Evolutionary conservation across 2,888 invertebrate species (phyloP).

Genomic region (Bhutanitis thaidina): DNA sequence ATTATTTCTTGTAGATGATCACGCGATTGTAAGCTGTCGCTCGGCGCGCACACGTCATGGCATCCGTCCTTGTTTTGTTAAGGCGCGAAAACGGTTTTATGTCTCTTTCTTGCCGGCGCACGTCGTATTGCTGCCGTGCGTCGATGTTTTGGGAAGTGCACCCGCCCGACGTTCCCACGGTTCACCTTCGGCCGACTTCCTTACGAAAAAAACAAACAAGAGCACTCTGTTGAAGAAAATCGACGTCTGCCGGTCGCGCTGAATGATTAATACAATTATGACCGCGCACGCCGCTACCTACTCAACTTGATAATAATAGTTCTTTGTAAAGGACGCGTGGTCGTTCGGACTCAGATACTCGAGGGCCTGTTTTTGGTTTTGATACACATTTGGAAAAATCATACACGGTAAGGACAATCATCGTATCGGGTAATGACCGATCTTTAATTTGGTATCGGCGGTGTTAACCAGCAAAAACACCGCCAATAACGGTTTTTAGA

Average conservation of each 20-base stretch:
- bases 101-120: slow-evolving; percentile 61
- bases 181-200: slow-evolving; percentile 78
- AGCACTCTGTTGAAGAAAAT: slow-evolving; percentile 79
- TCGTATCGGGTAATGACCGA: slow-evolving; percentile 5
- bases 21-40: slow-evolving; percentile 79
- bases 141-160: slow-evolving; percentile 81
- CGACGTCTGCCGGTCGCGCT: slow-evolving; percentile 78
- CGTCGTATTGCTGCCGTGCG: slow-evolving; percentile 77
- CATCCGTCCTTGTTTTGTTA: slow-evolving; percentile 40
- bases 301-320: slow-evolving; percentile 67
- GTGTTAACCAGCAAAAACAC: too few species aligned
- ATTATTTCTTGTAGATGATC: slow-evolving; percentile 81
- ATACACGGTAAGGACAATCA: slow-evolving; percentile 20
- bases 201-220: slow-evolving; percentile 80
- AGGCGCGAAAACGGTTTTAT: slow-evolving; percentile 25
- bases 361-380: slow-evolving; percentile 39
- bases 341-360: slow-evolving; percentile 30
- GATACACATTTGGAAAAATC: slow-evolving; percentile 33
- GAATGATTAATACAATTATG: slow-evolving; percentile 80
- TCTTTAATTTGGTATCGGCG: slow-evolving; percentile 1
- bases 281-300: slow-evolving; percentile 73
- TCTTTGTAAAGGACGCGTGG: slow-evolving; percentile 74
- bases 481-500: slow-evolving; percentile 12
- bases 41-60: slow-evolving; percentile 76
- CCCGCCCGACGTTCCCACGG: slow-evolving; percentile 80